These are phyloP conservation scores for Rhinella marina DNA, from an alignment of 2,797 vertebrate genomes.

Conservation along the genomic window DNA sequence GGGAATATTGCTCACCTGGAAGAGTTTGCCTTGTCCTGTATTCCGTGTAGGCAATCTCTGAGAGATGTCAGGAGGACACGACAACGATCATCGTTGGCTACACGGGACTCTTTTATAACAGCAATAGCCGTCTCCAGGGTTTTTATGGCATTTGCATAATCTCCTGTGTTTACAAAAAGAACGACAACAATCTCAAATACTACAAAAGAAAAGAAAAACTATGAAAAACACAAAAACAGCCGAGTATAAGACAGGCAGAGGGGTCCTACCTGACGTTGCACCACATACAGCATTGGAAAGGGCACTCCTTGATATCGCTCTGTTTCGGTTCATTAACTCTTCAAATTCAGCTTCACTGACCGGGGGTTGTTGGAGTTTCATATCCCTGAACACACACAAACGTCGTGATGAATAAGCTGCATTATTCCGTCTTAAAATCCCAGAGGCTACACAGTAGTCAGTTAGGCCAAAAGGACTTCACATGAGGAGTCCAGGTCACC, in stretches of 20 bases:
- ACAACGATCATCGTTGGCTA: constrained; percentile 88
- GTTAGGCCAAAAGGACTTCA: too few relatives aligned
- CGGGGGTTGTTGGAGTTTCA: constrained; percentile 70
- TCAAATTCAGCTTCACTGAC: constrained; percentile 85
- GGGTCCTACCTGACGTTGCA: constrained; percentile 84
- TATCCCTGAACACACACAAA: constrained; percentile 64
- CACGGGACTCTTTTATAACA: constrained; percentile 93
- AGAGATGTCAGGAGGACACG: constrained; percentile 91
- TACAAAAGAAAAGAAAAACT: not conserved
- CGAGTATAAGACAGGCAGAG: not conserved
- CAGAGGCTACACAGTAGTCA: not conserved
- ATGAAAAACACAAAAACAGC: not conserved
- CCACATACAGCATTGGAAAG: constrained; percentile 93
- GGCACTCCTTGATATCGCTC: constrained; percentile 92
- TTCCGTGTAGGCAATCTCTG: constrained; percentile 90
- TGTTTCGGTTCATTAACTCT: constrained; percentile 93
- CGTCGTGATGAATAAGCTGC: not conserved
- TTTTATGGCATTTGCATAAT: constrained; percentile 89
- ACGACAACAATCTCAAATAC: not conserved
- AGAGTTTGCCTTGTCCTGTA: constrained; percentile 82
- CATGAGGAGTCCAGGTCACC: too few relatives aligned
- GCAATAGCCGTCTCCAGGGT: constrained; percentile 93
- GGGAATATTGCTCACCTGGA: constrained; percentile 68
- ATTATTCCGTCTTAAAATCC: not conserved
- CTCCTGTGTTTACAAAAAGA: constrained; percentile 72